Base-by-base conservation (phyloP, 2,888 invertebrate species). In the Mythimna pallens region DNA sequence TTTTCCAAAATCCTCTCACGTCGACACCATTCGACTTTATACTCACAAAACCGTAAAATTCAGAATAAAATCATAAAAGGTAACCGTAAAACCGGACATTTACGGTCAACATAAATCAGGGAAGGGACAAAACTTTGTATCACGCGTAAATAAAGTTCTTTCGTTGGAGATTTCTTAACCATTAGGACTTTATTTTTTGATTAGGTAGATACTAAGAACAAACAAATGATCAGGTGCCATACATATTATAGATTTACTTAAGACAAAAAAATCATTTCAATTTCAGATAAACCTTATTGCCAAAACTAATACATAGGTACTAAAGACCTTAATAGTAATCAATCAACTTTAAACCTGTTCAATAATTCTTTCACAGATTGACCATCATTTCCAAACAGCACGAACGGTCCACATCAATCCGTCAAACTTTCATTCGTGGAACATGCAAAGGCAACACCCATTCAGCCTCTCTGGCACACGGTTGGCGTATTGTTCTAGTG, bases 401-500 rank as follows among this genome's bases (percentile, higher is more conserved):
- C 69, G 6, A 66, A 50, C 50, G 64, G 68, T 84, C 67, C 71
- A 81, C 85, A 83, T 80, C 84, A 78, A 89, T 88, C 88, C 82
- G 86, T 89, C 89, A 82, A 80, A 83, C 83, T 85, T 84, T 88
- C 84, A 81, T 92, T 92, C 91, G 86, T 79, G 87, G 91, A 92
- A 92, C 82, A 82, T 80, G 82, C 82, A 78, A 62, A 75, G 74
- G 73, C 80, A 70, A 57, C 70, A 75, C 64, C 83, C 85, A 85
- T 86, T 84, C 88, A 88, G 87, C 83, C 86, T 81, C 79, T 77
- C 86, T 82, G 83, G 81, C 83, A 80, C 81, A 81, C 85, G 84
- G 85, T 81, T 77, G 75, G 72, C 80, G 84, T 80, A 87, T 93
- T 93, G 93, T 93, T 92, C 92, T 92, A 87, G 74, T 72, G 62